Evolutionary conservation across 2,888 invertebrate species (phyloP).

Genomic region (Parasteatoda lunata): DNA sequence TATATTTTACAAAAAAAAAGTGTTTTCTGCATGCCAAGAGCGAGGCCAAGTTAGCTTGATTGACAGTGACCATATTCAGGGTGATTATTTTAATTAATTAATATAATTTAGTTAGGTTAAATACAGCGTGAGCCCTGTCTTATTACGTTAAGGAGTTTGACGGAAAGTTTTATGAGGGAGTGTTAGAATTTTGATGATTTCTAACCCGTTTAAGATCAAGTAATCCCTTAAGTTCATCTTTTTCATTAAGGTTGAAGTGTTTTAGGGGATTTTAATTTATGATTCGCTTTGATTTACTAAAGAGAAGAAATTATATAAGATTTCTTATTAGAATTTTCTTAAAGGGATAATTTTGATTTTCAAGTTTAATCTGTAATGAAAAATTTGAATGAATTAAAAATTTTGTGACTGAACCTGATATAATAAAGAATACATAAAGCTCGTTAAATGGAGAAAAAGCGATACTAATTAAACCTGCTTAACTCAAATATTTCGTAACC

Average conservation of each 20-base stretch:
- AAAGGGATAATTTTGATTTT: no score
- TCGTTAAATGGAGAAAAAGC: no score
- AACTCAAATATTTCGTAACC: no score
- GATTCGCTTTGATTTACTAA: background rate
- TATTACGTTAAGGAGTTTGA: background rate
- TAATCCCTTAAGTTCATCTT: background rate
- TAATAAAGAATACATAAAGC: no score
- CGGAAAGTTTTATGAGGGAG: background rate
- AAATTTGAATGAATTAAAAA: no score
- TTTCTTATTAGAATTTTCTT: background rate
- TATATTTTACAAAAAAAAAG: constrained; percentile 21
- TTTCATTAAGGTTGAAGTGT: constrained; percentile 1
- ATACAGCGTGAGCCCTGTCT: constrained; percentile 29
- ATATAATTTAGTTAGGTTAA: constrained; percentile 55
- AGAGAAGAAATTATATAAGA: constrained; percentile 1
- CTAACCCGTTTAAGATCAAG: constrained; percentile 16
- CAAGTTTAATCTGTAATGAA: no score
- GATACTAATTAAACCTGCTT: no score
- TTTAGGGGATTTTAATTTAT: background rate
- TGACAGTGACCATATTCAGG: constrained; percentile 44
- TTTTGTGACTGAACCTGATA: no score
- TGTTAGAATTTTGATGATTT: background rate
- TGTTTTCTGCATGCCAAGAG: background rate
- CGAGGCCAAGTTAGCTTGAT: constrained; percentile 32
- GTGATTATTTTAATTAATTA: constrained; percentile 67